Percentiles rank a stretch among this genome's conserved stretches.
Conservation (phyloP, 2,113 vertebrate genomes). For the Ardeotis arabs region DNA sequence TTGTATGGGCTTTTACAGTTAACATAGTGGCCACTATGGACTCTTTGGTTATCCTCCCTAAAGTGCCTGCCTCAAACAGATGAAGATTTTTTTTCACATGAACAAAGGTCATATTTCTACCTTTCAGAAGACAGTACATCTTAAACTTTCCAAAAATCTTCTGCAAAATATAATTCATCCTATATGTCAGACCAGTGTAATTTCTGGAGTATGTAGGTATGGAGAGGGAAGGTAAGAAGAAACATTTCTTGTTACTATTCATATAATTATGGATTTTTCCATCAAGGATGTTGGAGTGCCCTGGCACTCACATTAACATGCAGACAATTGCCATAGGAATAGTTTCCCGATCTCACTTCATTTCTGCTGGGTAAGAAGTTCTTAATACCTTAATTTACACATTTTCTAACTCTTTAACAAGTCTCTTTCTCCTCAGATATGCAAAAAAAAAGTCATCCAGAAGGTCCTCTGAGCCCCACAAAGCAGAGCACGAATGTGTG, state of each 20-base stretch:
- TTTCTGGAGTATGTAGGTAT: not conserved
- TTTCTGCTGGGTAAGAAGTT: not conserved
- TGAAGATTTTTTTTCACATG: not conserved
- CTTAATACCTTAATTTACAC: not conserved
- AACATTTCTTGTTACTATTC: not conserved
- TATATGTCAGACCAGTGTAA: not conserved
- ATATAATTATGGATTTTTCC: not conserved
- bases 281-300: not conserved
- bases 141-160: not conserved
- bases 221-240: not conserved
- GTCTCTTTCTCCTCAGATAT: not conserved
- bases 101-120: not conserved
- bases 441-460: not conserved
- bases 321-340: not conserved
- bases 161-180: not conserved
- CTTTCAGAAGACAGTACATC: not conserved
- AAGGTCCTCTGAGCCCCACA: not conserved
- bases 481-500: not conserved
- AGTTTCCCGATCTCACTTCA: not conserved
- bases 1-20: not conserved
- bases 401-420: not conserved
- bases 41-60: not conserved
- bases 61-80: not conserved
- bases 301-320: not conserved
- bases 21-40: not conserved